Evolutionary conservation across 2,888 invertebrate genomes (phyloP).

Genomic region (Sialis fuliginosa): DNA sequence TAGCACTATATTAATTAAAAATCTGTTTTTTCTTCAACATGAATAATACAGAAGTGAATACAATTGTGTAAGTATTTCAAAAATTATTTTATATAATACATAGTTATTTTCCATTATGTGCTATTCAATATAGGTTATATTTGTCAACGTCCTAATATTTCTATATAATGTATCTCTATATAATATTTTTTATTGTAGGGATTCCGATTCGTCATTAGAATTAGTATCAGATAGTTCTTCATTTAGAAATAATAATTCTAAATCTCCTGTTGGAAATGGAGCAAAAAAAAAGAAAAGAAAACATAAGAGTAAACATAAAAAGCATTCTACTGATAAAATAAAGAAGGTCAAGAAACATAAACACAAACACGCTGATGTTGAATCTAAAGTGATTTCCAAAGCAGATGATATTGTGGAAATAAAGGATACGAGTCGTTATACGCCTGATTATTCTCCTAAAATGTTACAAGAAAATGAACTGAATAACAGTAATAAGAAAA

Average conservation of each 20-base stretch:
- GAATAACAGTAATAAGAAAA: background rate
- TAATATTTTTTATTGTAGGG: background rate
- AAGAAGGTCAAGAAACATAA: slow-evolving; percentile 46
- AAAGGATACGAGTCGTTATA: slow-evolving; percentile 20
- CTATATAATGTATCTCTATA: too few species aligned
- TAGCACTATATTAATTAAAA: too few species aligned
- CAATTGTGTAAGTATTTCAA: too few species aligned
- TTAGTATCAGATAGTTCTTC: slow-evolving; percentile 2
- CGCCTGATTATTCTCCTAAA: slow-evolving; percentile 20
- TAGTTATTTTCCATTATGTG: too few species aligned
- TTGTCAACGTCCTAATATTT: too few species aligned
- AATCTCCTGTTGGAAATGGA: slow-evolving; percentile 5
- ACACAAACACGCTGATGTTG: slow-evolving; percentile 25
- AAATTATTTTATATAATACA: too few species aligned
- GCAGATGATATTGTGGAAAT: slow-evolving; percentile 18
- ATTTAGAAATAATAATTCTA: background rate
- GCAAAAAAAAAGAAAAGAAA: slow-evolving; percentile 46
- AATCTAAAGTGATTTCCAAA: slow-evolving; percentile 11
- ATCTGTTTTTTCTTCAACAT: too few species aligned
- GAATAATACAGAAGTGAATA: too few species aligned
- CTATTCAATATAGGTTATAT: too few species aligned
- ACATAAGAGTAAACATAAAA: slow-evolving; percentile 36
- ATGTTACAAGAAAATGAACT: background rate
- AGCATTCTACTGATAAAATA: slow-evolving; percentile 29
- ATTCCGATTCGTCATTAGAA: slow-evolving; percentile 4